Evolutionary conservation across 2,888 invertebrate species (phyloP).

Genomic region (Thysanoteuthis rhombus): DNA sequence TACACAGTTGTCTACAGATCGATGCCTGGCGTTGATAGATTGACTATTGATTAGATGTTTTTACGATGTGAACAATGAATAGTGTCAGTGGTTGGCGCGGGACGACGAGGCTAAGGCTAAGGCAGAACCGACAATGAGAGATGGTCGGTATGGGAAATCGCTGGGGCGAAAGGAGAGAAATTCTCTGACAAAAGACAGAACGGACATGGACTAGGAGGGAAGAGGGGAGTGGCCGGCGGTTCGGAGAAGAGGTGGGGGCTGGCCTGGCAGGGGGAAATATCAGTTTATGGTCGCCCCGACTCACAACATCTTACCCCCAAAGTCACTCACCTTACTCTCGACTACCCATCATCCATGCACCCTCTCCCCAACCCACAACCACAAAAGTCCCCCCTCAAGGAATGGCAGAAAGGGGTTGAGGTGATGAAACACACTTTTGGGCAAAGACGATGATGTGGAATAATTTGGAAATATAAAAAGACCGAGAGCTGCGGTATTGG

Average conservation of each 20-base stretch:
- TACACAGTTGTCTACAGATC: background rate
- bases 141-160: background rate
- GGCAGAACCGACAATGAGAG: background rate
- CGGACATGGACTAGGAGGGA: background rate
- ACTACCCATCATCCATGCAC: background rate
- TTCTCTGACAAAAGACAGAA: background rate
- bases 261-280: background rate
- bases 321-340: background rate
- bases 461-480: background rate
- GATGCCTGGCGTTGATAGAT: background rate
- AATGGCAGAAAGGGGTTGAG: background rate
- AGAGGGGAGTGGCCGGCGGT: background rate
- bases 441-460: background rate
- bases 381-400: background rate
- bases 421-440: background rate
- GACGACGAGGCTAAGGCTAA: background rate
- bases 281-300: background rate
- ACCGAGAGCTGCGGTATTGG: background rate
- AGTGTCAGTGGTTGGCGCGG: background rate
- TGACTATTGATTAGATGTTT: constrained; percentile 12
- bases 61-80: constrained; percentile 12
- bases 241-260: background rate
- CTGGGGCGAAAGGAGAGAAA: background rate
- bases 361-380: background rate
- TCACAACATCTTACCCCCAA: background rate